Evolutionary conservation across 2,113 vertebrate genomes (phyloP).

Genomic region (Ictalurus furcatus): DNA sequence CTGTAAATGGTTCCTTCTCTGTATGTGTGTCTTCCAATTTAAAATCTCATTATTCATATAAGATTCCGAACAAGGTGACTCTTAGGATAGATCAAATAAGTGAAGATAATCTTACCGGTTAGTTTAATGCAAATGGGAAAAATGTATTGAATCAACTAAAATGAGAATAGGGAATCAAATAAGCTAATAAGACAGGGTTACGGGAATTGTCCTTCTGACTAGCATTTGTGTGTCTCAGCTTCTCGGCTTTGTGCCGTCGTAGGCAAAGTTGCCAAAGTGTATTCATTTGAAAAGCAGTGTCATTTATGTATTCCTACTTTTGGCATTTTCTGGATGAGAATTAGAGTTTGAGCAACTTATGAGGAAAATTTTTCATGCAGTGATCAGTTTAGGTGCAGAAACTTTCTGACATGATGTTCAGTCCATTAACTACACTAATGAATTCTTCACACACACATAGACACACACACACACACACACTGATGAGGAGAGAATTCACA

Average conservation of each 20-base stretch:
- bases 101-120: slow-evolving; percentile 81
- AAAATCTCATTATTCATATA: slow-evolving; percentile 85
- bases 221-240: slow-evolving; percentile 56
- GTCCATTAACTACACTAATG: slow-evolving; percentile 60
- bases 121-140: slow-evolving; percentile 81
- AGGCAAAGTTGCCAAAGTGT: slow-evolving; percentile 69
- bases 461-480: slow-evolving; percentile 59
- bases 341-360: slow-evolving; percentile 22
- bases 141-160: slow-evolving; percentile 81
- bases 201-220: slow-evolving; percentile 70
- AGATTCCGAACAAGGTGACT: slow-evolving; percentile 82
- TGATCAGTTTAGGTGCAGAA: slow-evolving; percentile 3
- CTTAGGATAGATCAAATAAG: slow-evolving; percentile 80
- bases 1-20: slow-evolving; percentile 81
- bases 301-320: slow-evolving; percentile 67
- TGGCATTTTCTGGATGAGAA: slow-evolving; percentile 46
- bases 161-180: slow-evolving; percentile 79
- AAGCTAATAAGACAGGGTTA: slow-evolving; percentile 74
- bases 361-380: slow-evolving; percentile 7
- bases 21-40: slow-evolving; percentile 83
- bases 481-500: slow-evolving; percentile 64
- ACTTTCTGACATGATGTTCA: slow-evolving; percentile 34
- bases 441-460: slow-evolving; percentile 49
- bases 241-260: slow-evolving; percentile 60
- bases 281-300: slow-evolving; percentile 71